Conservation (phyloP, 1,140 invertebrate species). For the Drosophila ananassae region DNA sequence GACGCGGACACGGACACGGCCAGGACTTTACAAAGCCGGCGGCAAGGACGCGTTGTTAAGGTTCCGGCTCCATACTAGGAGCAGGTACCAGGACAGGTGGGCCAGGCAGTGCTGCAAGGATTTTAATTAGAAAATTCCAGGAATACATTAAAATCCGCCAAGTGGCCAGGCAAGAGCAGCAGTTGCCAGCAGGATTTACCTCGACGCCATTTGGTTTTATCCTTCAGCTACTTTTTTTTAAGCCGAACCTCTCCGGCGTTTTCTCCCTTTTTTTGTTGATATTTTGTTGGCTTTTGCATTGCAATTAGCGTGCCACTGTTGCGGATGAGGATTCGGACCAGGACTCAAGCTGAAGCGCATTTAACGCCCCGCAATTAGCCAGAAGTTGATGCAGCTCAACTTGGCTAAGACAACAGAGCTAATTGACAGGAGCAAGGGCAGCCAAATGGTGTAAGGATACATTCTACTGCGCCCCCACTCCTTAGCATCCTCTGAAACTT, state of each 20-base stretch:
- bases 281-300: conserved; percentile 75
- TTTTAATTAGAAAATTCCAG: conserved; percentile 82
- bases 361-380: conserved; percentile 71
- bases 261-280: conserved; percentile 42
- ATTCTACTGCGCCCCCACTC: neutral
- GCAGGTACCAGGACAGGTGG: conserved; percentile 40
- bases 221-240: conserved; percentile 14
- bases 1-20: neutral
- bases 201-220: conserved; percentile 35
- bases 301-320: conserved; percentile 71
- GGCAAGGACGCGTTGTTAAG: conserved; percentile 50
- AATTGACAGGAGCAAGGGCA: conserved; percentile 48
- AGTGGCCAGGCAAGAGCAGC: conserved; percentile 52
- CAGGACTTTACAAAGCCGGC: conserved; percentile 35
- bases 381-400: conserved; percentile 60
- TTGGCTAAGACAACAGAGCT: conserved; percentile 60
- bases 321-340: conserved; percentile 19
- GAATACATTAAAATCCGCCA: conserved; percentile 69
- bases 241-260: neutral
- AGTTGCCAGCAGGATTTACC: conserved; percentile 59
- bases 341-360: conserved; percentile 57
- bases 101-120: conserved; percentile 53
- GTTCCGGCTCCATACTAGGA: conserved; percentile 28
- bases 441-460: conserved; percentile 12
- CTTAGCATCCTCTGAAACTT: neutral